These are phyloP conservation scores for Pygoscelis antarcticus DNA, from an alignment of 2,113 vertebrate species.

Conservation along the genomic window DNA sequence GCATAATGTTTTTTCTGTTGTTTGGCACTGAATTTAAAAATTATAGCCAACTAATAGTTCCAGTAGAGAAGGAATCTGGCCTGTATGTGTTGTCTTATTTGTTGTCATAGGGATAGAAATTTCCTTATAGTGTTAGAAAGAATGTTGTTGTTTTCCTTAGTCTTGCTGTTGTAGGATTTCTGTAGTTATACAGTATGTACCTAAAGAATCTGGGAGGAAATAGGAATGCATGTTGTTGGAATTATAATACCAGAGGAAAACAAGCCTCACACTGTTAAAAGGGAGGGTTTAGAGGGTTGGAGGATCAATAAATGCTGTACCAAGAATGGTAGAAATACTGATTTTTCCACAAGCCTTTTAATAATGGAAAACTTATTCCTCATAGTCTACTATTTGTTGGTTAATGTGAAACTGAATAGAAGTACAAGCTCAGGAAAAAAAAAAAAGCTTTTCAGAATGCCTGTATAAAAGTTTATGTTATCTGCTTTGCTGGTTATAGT, in stretches of 20 bases:
- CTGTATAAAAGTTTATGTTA: background rate
- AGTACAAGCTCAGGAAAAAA: background rate
- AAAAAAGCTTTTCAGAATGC: background rate
- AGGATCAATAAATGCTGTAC: background rate
- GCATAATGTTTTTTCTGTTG: background rate
- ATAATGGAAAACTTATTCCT: background rate
- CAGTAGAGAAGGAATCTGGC: background rate
- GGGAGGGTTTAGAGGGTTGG: background rate
- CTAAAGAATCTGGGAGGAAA: background rate
- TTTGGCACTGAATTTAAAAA: background rate
- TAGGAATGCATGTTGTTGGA: background rate
- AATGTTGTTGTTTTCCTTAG: background rate
- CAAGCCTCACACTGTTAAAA: background rate
- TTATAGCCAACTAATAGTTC: background rate
- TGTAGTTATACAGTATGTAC: background rate
- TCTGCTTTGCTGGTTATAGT: background rate
- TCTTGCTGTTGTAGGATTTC: background rate
- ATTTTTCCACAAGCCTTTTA: background rate
- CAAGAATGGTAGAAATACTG: background rate
- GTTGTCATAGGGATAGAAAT: background rate
- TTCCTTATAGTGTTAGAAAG: background rate
- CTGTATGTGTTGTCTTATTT: background rate
- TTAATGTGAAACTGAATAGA: background rate
- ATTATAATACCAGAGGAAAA: background rate
- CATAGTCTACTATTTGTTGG: background rate